A percentile compares a stretch with the other conserved stretches of the same genome.
phyloP scores from a whole-genome alignment of 2,113 vertebrate genomes.

The Tauraco erythrolophus region DNA sequence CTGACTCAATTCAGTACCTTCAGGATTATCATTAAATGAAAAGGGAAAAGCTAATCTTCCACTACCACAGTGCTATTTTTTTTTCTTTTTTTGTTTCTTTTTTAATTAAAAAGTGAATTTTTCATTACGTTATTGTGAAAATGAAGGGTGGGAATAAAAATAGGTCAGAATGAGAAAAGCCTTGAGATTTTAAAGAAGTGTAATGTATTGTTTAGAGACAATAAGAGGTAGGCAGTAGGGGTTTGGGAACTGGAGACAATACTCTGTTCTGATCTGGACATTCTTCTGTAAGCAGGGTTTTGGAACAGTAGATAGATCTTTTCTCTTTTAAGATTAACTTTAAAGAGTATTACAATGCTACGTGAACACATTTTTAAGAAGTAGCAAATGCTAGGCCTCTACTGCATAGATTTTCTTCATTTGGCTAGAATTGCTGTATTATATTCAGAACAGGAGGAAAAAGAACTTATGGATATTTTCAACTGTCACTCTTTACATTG shows the following conservation, averaged over 20 bases:
- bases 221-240: background rate
- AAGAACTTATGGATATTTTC: background rate
- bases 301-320: background rate
- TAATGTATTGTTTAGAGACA: background rate
- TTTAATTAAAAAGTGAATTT: constrained; percentile 17
- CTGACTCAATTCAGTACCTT: constrained; percentile 4
- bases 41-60: background rate
- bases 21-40: constrained; percentile 10
- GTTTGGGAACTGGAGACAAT: background rate
- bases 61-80: background rate
- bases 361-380: background rate
- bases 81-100: background rate
- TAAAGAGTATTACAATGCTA: background rate
- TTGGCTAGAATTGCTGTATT: background rate
- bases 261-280: background rate
- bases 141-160: background rate
- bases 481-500: background rate
- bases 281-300: background rate
- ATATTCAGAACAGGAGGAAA: background rate
- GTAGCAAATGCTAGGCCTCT: background rate
- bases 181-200: background rate
- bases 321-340: background rate
- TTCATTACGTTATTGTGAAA: background rate
- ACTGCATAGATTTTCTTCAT: background rate
- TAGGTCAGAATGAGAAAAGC: background rate